Evolutionary conservation across 2,797 vertebrate genomes (phyloP).

Genomic region (Podargus strigoides): DNA sequence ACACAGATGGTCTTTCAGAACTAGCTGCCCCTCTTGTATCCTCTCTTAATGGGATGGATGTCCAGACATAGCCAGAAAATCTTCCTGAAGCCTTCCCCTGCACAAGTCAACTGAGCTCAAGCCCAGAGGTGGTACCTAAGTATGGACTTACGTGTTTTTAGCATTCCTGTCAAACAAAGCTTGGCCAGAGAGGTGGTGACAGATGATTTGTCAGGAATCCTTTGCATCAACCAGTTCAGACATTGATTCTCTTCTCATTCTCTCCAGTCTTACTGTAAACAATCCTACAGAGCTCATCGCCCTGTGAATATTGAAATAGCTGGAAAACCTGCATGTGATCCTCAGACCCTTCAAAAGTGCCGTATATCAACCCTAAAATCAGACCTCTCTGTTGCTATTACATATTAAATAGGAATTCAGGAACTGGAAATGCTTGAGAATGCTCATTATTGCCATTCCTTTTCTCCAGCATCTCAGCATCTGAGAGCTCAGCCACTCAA

Average conservation of each 20-base stretch:
- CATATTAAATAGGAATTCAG: neutral
- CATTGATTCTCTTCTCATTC: neutral
- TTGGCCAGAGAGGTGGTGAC: neutral
- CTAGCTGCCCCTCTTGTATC: neutral
- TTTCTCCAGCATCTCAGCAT: neutral
- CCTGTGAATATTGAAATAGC: neutral
- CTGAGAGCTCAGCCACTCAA: neutral
- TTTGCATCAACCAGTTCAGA: neutral
- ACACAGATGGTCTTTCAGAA: neutral
- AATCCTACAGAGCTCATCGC: neutral
- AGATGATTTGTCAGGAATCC: neutral
- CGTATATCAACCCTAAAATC: neutral
- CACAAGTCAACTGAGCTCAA: neutral
- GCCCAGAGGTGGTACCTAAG: neutral
- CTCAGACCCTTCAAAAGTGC: neutral
- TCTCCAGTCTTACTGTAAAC: neutral
- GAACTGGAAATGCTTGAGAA: neutral
- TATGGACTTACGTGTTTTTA: neutral
- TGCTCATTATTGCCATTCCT: neutral
- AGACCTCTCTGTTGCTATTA: neutral
- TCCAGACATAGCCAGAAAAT: neutral
- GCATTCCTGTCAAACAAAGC: neutral
- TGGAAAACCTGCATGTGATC: neutral
- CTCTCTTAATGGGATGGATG: neutral
- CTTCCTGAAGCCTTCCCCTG: neutral